phyloP scores from a whole-genome alignment of 2,888 invertebrate genomes.

The Gasteruption jaculator region DNA sequence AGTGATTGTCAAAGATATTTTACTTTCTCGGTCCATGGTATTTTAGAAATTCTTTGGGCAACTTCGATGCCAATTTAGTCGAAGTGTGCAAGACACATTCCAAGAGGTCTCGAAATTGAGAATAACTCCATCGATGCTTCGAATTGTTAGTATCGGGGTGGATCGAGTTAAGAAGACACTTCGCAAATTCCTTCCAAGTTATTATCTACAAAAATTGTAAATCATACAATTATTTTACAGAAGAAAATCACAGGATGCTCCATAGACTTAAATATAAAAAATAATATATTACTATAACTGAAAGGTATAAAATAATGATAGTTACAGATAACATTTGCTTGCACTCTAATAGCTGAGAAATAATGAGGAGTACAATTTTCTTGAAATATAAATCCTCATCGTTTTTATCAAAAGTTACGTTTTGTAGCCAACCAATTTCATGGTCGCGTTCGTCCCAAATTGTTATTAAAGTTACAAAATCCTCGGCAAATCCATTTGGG shows the following conservation, averaged over 20 bases:
- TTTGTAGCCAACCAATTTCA: slow-evolving; percentile 38
- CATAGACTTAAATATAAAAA: no score
- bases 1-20: not conserved
- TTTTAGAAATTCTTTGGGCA: slow-evolving; percentile 36
- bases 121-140: slow-evolving; percentile 25
- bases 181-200: slow-evolving; percentile 24
- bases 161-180: slow-evolving; percentile 29
- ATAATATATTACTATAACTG: no score
- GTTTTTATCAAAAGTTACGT: slow-evolving; percentile 27
- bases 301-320: no score
- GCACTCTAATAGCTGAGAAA: slow-evolving; percentile 30
- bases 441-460: no score
- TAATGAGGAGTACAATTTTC: slow-evolving; percentile 37
- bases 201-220: no score
- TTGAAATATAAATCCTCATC: slow-evolving; percentile 41
- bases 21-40: slow-evolving; percentile 37
- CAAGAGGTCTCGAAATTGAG: slow-evolving; percentile 35
- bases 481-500: slow-evolving; percentile 34
- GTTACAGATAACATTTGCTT: no score
- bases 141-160: slow-evolving; percentile 22
- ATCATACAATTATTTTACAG: no score
- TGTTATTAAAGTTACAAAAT: slow-evolving; percentile 35
- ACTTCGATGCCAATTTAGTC: slow-evolving; percentile 30
- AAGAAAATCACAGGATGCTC: no score
- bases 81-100: slow-evolving; percentile 33